A percentile compares a stretch with the other conserved stretches of the same genome.
Conservation (phyloP, 2,113 vertebrate genomes). For the Crotalus horridus region DNA sequence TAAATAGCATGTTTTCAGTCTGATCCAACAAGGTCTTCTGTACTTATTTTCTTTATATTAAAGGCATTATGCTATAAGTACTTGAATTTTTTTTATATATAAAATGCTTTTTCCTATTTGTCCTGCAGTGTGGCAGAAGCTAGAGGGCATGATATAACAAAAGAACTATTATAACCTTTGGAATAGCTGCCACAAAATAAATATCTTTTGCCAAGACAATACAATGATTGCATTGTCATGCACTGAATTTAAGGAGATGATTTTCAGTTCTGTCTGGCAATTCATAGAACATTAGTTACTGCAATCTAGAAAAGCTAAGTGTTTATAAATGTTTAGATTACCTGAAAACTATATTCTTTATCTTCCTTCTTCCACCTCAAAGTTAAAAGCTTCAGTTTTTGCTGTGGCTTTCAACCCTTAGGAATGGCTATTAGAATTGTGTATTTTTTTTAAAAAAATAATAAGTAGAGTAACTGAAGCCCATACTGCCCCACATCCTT, state of each 20-base stretch:
- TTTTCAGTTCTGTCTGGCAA: not conserved
- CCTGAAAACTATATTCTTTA: no score
- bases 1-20: not conserved
- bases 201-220: conserved; percentile 39
- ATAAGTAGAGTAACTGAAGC: no score
- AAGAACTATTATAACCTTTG: conserved; percentile 24
- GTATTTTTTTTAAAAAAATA: no score
- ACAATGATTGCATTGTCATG: not conserved
- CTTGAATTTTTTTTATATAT: not conserved
- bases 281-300: no score
- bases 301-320: no score
- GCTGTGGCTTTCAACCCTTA: no score
- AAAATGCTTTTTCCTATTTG: conserved; percentile 28
- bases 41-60: not conserved
- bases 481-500: not conserved
- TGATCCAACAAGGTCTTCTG: not conserved
- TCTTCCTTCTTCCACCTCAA: no score
- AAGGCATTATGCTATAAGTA: conserved; percentile 36
- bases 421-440: no score
- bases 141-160: conserved; percentile 39
- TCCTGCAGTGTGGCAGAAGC: conserved; percentile 38
- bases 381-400: no score
- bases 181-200: conserved; percentile 17
- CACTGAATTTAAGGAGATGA: not conserved
- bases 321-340: no score